Percentiles rank a stretch among this genome's conserved stretches.
Conservation (phyloP, 2,888 invertebrate species). For the Leptopilina drosophilae region DNA sequence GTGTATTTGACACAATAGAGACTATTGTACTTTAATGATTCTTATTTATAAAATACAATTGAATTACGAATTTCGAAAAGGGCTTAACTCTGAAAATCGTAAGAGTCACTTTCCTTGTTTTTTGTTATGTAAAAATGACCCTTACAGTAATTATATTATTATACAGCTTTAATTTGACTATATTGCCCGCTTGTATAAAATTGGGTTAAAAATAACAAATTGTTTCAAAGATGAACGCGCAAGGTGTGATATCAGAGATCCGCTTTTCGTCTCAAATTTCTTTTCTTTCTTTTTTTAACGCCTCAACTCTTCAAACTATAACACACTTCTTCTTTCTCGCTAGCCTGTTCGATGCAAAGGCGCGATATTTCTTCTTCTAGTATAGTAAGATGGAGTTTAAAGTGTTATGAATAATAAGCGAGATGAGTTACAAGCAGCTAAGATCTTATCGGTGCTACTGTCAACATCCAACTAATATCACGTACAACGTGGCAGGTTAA, state of each 20-base stretch:
- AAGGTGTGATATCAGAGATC: slow-evolving; percentile 23
- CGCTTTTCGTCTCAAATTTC: slow-evolving; percentile 10
- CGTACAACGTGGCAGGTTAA: slow-evolving; percentile 73
- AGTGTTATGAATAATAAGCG: slow-evolving; percentile 73
- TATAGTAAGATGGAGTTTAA: slow-evolving; percentile 60
- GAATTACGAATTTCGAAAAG: too few species aligned
- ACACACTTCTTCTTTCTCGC: background rate
- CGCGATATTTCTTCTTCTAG: slow-evolving; percentile 56
- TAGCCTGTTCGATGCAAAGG: slow-evolving; percentile 50
- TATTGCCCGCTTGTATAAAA: too few species aligned
- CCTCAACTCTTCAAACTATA: slow-evolving; percentile 16
- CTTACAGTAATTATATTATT: too few species aligned
- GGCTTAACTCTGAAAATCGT: too few species aligned
- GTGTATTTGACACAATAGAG: too few species aligned
- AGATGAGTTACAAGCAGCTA: slow-evolving; percentile 63
- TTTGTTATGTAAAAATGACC: too few species aligned
- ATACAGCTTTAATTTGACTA: too few species aligned
- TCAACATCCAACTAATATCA: slow-evolving; percentile 75
- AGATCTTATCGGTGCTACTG: slow-evolving; percentile 73
- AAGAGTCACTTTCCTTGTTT: too few species aligned
- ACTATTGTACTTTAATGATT: too few species aligned
- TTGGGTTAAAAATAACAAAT: too few species aligned
- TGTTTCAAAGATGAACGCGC: too few species aligned
- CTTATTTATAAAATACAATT: too few species aligned
- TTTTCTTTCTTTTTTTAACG: slow-evolving; percentile 4